Evolutionary conservation across 1,140 invertebrate species (phyloP), one percentile per base, ranked within the genome.

Genomic region (Pogonus chalceus): DNA sequence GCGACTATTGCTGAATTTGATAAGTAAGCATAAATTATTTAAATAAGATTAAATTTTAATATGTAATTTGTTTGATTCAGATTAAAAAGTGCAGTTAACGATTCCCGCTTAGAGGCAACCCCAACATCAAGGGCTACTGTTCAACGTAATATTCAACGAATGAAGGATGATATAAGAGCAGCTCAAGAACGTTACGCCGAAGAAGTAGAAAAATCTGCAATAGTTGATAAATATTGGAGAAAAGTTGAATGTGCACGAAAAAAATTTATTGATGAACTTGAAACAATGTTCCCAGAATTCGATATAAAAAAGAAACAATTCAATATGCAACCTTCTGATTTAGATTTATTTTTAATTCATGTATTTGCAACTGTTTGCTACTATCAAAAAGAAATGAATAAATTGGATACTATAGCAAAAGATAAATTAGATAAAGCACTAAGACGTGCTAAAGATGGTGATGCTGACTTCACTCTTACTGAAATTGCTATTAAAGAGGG

Each of bases 181-280:
- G 79, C 78, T 0, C 84, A 82, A 60, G 69, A 74, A 12, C 74
- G 76, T 3, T 80, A 79, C 52, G 77, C 79, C 20, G 60, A 69
- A 1, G 79, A 81, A 43, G 60, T 72, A 35, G 71, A 76, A 20
- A 72, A 72, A 9, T 68, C 79, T 0, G 77, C 75, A 20, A 68
- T 88, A 0, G 76, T 79, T 0, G 83, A 87, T 58, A 80, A 77
- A 60, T 88, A 83, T 58, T 87, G 84, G 84, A 78, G 77, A 20
- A 82, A 77, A 69, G 76, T 87, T 16, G 79, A 83, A 58, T 63
- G 74, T n/a, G 84, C 85, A 2, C 73, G 86, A 1, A 77, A 78
- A 54, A 76, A 81, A 59, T 88, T 87, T 56, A 74, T 82, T 51
- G 79, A 86, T 14, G 85, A 90, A 68, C 69, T 90, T 31, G 77